Conservation (phyloP, 1,140 invertebrate genomes). For the Bombus ignitus region DNA sequence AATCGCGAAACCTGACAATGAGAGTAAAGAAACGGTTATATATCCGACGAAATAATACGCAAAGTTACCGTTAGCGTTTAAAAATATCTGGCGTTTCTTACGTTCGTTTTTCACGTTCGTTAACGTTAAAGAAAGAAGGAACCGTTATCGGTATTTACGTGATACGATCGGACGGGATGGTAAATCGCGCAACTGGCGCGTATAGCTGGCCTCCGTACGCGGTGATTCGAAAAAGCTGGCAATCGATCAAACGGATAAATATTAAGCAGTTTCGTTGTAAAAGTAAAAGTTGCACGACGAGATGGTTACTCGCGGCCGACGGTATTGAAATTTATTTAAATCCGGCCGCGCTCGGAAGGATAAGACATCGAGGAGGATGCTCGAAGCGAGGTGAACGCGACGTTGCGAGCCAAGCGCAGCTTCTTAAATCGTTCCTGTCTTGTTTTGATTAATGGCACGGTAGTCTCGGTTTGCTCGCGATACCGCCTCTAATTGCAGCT, state of each 20-base stretch:
- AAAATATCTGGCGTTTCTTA: no score
- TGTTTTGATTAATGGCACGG: constrained; percentile 59
- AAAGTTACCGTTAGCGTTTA: no score
- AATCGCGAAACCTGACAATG: no score
- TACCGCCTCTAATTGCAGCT: constrained; percentile 55
- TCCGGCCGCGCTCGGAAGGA: background rate
- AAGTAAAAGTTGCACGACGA: constrained; percentile 19
- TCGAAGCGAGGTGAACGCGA: background rate
- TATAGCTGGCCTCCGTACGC: background rate
- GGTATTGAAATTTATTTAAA: constrained; percentile 26
- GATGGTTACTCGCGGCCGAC: background rate
- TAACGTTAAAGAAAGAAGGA: no score
- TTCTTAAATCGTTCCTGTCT: constrained; percentile 54
- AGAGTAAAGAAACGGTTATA: no score
- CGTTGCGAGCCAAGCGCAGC: background rate
- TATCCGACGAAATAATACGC: no score
- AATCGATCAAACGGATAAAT: constrained; percentile 6
- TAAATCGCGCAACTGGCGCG: background rate
- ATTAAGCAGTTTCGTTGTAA: constrained; percentile 10
- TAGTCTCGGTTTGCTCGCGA: constrained; percentile 17
- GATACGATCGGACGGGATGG: background rate
- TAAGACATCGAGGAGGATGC: background rate
- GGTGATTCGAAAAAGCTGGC: background rate
- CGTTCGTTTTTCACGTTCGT: no score
- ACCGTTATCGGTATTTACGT: background rate